Evolutionary conservation across 2,113 vertebrate genomes (phyloP), one percentile per base, ranked within the genome.

Genomic region (Lota lota): DNA sequence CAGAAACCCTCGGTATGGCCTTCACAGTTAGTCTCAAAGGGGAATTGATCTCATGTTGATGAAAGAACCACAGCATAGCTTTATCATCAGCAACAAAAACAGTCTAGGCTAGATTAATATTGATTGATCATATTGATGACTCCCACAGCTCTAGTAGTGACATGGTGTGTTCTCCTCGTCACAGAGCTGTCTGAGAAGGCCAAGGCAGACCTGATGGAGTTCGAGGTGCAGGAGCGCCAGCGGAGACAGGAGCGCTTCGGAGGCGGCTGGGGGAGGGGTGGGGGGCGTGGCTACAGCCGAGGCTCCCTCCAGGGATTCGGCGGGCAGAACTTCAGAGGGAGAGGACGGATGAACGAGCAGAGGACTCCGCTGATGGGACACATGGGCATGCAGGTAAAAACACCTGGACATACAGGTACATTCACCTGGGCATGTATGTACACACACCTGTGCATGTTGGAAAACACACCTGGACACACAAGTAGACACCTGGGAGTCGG

Each of bases 181-280:
- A 78, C 77, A 99, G 97, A 99, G 72, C 94, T 99, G 72, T 98
- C 97, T 3, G 97, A 96, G 56, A 95, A 98, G 86, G 97, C 97
- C 74, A 98, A 98, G 79, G 95, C 94, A 17, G 94, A 97, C 0
- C 76, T 99, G 75, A 90, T 92, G 66, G 93, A 96, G 73, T 97
- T 97, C 61, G 97, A 98, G 78, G 95, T 97, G 72, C 89, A 94
- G 73, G 96, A 98, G 61, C 92, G 95, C 0, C 94, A 95, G 75
- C 93, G 94, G 17, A 96, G 92, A 70, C 94, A 95, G 75, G 94
- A 93, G 0, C 93, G 94, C 0, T 95, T 94, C 0, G 91, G 93
- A 33, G 90, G 89, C 0, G 79, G 95, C 77, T 93, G 95, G 75
- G 56, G 88, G 67, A 91, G 94, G 75, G 80, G 94, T 69, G 86